Conservation (phyloP, 2,113 vertebrate genomes). For the Oreocharis arfaki region DNA sequence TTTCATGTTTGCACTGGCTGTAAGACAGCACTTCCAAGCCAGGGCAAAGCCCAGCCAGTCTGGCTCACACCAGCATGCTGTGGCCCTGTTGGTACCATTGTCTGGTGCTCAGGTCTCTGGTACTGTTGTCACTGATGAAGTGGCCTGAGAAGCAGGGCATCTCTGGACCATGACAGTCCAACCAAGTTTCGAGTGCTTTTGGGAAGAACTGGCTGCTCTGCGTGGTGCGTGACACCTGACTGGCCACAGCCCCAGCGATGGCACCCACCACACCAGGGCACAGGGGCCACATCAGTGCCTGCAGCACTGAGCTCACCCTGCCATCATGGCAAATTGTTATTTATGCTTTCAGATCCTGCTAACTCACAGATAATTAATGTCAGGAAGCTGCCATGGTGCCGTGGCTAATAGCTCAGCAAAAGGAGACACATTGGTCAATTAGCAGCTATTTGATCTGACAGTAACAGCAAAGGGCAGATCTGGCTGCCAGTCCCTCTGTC, state of each 20-base stretch:
- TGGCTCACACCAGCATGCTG: fast-evolving
- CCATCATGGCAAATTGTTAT: constrained; percentile 4
- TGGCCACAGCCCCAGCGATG: fast-evolving
- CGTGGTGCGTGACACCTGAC: fast-evolving
- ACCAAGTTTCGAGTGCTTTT: background rate
- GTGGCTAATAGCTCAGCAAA: constrained; percentile 43
- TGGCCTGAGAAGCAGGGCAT: fast-evolving
- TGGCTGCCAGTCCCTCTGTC: background rate
- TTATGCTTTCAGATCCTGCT: constrained; percentile 47
- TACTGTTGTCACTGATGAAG: background rate
- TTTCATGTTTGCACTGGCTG: fast-evolving
- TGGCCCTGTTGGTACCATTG: background rate
- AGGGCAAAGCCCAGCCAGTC: background rate
- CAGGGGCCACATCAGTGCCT: background rate
- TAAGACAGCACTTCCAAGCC: background rate
- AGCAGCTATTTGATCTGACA: constrained; percentile 65
- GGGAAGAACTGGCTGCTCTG: background rate
- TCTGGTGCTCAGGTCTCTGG: background rate
- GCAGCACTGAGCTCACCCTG: background rate
- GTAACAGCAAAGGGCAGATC: constrained; percentile 53
- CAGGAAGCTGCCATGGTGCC: constrained; percentile 56
- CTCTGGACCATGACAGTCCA: background rate
- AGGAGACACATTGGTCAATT: constrained; percentile 58
- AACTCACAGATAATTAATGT: constrained; percentile 70
- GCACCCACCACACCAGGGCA: background rate